Evolutionary conservation across 2,113 vertebrate genomes (phyloP), one percentile per base, ranked within the genome.

Genomic region (Cranoglanis bouderius): DNA sequence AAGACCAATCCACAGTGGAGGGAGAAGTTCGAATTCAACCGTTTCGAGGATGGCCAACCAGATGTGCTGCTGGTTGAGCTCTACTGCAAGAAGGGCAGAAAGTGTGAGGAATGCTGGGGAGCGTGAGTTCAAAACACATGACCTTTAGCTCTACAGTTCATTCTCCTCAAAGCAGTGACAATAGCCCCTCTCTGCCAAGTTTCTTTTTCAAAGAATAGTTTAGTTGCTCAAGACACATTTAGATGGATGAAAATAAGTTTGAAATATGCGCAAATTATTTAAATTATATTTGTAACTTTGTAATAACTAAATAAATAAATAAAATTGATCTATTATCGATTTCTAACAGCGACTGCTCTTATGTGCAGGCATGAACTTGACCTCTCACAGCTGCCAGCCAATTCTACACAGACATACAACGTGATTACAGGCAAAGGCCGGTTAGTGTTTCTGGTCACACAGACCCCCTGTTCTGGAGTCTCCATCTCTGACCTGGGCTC

Each of bases 1-100:
- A 98, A 97, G 95, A 93, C 96, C 95, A 98, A 97, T 94, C 98
- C 97, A 91, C 98, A 98, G 93, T 99, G 99, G 99, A 97, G 96
- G 94, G 98, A 99, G 94, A 95, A 95, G 94, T 99, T 99, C 96
- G 98, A 99, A 94, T 98, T 99, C 96, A 98, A 98, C 96, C 97
- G 98, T 94, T 99, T 97, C 95, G 96, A 96, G 94, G 98, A 99
- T 94, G 97, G 96, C 94, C 97, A 96, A 95, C 6, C 88, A 70
- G 98, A 97, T 92, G 94, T 96, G 88, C 96, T 99, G 95, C 96
- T 99, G 94, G 96, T 98, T 91, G 97, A 98, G 93, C 95, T 98
- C 90, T 97, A 94, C 95, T 96, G 95, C 93, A 98, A 98, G 93
- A 97, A 96, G 94, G 96, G 96, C 93, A 97, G 96, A 94, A 99